phyloP scores from a whole-genome alignment of 2,888 invertebrate genomes.

The Nomada lathburiana region DNA sequence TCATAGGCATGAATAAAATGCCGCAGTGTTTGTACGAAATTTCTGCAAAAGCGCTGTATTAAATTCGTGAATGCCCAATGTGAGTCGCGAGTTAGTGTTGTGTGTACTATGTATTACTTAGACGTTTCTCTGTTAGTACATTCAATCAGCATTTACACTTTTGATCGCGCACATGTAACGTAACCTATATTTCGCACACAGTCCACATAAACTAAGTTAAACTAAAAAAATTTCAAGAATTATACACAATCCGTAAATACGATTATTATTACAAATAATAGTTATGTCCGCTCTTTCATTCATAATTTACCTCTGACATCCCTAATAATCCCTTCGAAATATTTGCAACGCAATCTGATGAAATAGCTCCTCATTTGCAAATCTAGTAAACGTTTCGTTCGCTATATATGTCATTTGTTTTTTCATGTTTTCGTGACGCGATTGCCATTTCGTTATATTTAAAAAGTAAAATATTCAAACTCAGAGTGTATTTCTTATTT shows the following conservation, averaged over 20 bases:
- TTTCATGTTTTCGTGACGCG: not conserved
- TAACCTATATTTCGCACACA: constrained; percentile 37
- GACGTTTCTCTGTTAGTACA: constrained; percentile 83
- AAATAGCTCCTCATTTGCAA: constrained; percentile 14
- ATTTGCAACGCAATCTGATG: constrained; percentile 3
- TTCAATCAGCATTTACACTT: constrained; percentile 48
- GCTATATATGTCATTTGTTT: not conserved
- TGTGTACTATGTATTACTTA: constrained; percentile 81
- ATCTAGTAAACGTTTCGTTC: not conserved
- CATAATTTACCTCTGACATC: not conserved
- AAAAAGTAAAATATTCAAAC: not conserved
- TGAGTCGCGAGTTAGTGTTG: constrained; percentile 65
- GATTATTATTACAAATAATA: not conserved
- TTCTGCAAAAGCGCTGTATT: constrained; percentile 42
- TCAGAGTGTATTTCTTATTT: constrained; percentile 65
- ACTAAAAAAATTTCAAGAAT: not conserved
- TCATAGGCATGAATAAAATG: constrained; percentile 47
- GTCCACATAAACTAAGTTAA: not conserved
- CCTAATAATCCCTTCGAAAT: not conserved
- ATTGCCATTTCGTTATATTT: not conserved
- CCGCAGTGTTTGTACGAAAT: constrained; percentile 33
- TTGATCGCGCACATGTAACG: constrained; percentile 44
- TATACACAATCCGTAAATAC: not conserved
- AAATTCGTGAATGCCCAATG: constrained; percentile 52
- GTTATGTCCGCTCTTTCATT: not conserved